Percentiles rank a stretch among this genome's conserved stretches.
These are phyloP conservation scores for Cherax destructor DNA, from an alignment of 1,140 invertebrate species.

Conservation along the genomic window DNA sequence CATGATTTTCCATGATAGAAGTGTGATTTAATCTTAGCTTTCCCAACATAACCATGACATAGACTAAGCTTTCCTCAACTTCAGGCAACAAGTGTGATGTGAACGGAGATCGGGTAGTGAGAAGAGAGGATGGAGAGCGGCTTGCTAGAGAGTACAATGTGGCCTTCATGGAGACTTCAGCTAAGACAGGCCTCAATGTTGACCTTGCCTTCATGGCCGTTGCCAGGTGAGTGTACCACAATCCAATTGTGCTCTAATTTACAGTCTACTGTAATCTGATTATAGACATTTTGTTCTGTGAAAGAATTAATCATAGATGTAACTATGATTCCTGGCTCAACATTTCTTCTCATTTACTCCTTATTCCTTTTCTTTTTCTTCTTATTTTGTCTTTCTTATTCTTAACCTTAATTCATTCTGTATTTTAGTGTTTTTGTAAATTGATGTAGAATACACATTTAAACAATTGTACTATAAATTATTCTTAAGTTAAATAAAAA, in stretches of 20 bases:
- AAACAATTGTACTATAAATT: too few species aligned
- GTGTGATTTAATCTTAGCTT: too few species aligned
- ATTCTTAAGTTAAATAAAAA: too few species aligned
- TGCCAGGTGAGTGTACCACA: constrained; percentile 74
- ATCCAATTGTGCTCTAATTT: background rate
- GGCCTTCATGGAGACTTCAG: constrained; percentile 79
- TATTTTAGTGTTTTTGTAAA: too few species aligned
- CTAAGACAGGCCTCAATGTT: constrained; percentile 79
- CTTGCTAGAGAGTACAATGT: constrained; percentile 76
- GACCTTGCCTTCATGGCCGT: constrained; percentile 78
- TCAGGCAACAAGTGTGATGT: constrained; percentile 91
- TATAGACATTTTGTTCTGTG: background rate
- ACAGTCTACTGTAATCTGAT: background rate
- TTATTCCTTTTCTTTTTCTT: too few species aligned
- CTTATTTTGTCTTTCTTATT: too few species aligned
- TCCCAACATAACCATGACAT: too few species aligned
- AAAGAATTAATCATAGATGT: background rate
- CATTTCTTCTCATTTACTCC: too few species aligned
- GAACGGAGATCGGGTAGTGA: constrained; percentile 83
- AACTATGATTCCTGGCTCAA: too few species aligned
- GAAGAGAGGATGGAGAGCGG: constrained; percentile 84
- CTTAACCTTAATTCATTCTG: too few species aligned
- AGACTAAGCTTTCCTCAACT: background rate
- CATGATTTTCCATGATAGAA: too few species aligned
- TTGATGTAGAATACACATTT: too few species aligned